Percentiles rank a stretch among this genome's conserved stretches.
Conservation (phyloP, 2,113 vertebrate genomes). For the Acrocephalus arundinaceus region DNA sequence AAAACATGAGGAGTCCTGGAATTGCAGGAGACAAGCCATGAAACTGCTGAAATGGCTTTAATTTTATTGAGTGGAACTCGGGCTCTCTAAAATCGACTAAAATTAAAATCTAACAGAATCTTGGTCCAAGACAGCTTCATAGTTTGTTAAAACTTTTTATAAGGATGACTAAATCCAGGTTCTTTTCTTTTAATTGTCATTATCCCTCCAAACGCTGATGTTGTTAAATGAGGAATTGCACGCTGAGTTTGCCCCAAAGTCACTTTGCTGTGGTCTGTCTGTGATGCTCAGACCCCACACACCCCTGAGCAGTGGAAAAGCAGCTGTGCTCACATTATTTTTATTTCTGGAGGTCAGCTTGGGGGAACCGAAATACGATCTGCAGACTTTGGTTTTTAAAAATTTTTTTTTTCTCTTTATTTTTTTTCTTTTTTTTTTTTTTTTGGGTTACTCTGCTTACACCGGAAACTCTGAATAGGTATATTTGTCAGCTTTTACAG, state of each 20-base stretch:
- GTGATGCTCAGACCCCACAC: background rate
- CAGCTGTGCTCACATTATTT: conserved; percentile 71
- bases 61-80: background rate
- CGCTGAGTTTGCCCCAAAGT: background rate
- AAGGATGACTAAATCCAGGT: background rate
- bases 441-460: conserved; percentile 48
- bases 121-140: background rate
- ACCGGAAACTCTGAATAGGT: conserved; percentile 67
- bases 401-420: background rate
- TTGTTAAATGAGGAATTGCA: background rate
- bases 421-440: background rate
- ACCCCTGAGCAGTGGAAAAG: conserved; percentile 28
- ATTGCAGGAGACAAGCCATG: background rate
- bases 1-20: background rate
- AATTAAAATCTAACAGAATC: background rate
- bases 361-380: conserved; percentile 72
- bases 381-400: conserved; percentile 60
- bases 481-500: conserved; percentile 67
- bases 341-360: conserved; percentile 62
- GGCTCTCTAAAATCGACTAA: background rate
- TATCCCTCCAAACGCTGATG: background rate
- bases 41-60: background rate
- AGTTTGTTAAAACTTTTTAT: background rate
- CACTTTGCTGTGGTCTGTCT: background rate
- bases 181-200: background rate